Base-by-base conservation (phyloP, 2,113 vertebrate species). In the Eretmochelys imbricata region DNA sequence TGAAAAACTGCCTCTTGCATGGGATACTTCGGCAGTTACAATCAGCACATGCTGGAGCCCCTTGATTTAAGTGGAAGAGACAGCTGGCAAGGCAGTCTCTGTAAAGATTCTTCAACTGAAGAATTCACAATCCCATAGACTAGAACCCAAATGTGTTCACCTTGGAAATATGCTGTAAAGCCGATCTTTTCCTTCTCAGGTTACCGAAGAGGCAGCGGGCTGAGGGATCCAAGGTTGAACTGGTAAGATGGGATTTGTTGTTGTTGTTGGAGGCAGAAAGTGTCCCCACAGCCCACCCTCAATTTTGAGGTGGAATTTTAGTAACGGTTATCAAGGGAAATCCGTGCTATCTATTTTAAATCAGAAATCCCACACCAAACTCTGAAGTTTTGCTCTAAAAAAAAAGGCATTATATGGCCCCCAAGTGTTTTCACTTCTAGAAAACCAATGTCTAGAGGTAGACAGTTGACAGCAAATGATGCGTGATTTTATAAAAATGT, bases 31-130 rank as follows among this genome's bases (percentile, higher is more conserved):
- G 62, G 10, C 82, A 76, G 59, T 19, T 17, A 29, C 13, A 19
- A 22, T 75, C 87, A 82, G 27, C 57, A 76, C 14, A 46, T 6
- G 7, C 49, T 31, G 83, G 50, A 79, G 54, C 54, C 22, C 24
- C 42, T 90, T 35, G 50, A 35, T n/a, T 91, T 50, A 54, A 94
- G 85, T 10, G 20, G 10, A 48, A 72, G n/a, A 86, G 2, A 1
- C 20, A 78, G 46, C 55, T 31, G 13, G 76, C 20, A 69, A 75
- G 3, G 17, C 6, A 12, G 6, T 49, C 27, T 50, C 49, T 0
- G 0, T 2, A 3, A 29, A 0, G 13, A 6, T 29, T 90, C 72
- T 3, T 29, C 9, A 88, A 55, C n/a, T 24, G 83, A 9, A 31
- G 31, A 84, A 69, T 59, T 89, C 13, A 55, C 76, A 49, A 29